phyloP scores from a whole-genome alignment of 2,888 invertebrate genomes.

The Drosophila peninsularis region DNA sequence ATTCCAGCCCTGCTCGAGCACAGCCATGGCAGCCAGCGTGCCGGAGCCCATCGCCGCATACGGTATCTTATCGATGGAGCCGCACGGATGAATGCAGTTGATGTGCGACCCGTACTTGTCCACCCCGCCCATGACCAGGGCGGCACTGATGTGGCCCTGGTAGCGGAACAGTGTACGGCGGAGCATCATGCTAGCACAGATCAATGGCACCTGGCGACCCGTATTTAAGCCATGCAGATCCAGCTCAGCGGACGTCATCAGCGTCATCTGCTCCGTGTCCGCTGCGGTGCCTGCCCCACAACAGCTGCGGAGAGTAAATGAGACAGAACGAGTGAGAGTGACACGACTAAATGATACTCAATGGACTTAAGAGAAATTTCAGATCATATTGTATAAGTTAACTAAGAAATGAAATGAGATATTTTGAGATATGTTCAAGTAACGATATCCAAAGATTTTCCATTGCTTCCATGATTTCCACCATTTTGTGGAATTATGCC shows the following conservation, averaged over 20 bases:
- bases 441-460: no score
- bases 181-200: conserved; percentile 94
- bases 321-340: no score
- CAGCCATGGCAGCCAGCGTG: conserved; percentile 98
- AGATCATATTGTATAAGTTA: no score
- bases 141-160: conserved; percentile 97
- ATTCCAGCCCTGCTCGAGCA: conserved; percentile 95
- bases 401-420: no score
- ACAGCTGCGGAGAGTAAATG: conserved; percentile 88
- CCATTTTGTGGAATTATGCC: no score
- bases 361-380: no score
- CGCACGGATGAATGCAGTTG: conserved; percentile 97
- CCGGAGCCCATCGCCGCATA: conserved; percentile 99
- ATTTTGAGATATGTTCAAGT: no score
- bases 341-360: no score
- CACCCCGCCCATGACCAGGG: conserved; percentile 97
- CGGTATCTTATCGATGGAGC: conserved; percentile 95
- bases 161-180: conserved; percentile 97
- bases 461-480: no score
- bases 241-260: conserved; percentile 95
- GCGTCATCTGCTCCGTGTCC: conserved; percentile 97
- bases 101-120: conserved; percentile 95
- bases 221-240: conserved; percentile 96
- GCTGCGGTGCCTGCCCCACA: conserved; percentile 99
- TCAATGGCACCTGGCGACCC: conserved; percentile 94